Conservation (phyloP, 2,888 invertebrate genomes). For the Cyclophora punctaria region DNA sequence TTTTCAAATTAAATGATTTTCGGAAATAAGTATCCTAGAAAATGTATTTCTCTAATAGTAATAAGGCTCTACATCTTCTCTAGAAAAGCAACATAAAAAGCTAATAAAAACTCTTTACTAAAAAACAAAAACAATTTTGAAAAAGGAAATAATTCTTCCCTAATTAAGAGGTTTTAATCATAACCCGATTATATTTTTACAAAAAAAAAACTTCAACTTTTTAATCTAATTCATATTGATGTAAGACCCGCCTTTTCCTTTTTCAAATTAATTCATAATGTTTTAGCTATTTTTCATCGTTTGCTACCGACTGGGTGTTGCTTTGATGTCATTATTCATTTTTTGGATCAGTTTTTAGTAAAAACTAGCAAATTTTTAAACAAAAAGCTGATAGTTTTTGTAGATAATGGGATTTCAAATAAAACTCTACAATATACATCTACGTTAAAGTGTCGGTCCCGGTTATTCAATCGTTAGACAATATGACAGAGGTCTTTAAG, state of each 20-base stretch:
- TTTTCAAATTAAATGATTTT: too few species aligned
- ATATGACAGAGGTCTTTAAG: neutral
- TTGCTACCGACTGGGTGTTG: constrained; percentile 52
- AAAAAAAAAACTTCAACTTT: constrained; percentile 23
- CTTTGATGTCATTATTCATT: constrained; percentile 50
- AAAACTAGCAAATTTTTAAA: too few species aligned
- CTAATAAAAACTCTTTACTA: too few species aligned
- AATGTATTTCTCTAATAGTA: too few species aligned
- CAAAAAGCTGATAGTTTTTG: too few species aligned
- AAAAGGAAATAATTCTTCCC: constrained; percentile 33
- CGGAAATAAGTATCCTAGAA: too few species aligned
- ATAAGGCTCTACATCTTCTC: too few species aligned
- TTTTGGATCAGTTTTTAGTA: constrained; percentile 16
- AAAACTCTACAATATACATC: too few species aligned
- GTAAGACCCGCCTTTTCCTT: constrained; percentile 42
- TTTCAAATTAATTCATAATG: constrained; percentile 43
- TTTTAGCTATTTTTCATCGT: constrained; percentile 45
- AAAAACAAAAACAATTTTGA: constrained; percentile 22
- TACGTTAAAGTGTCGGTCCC: too few species aligned
- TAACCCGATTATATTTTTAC: constrained; percentile 25
- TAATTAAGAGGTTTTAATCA: constrained; percentile 48
- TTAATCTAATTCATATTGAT: constrained; percentile 37
- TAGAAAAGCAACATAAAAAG: too few species aligned
- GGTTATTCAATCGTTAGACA: too few species aligned
- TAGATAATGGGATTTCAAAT: too few species aligned